These are phyloP conservation scores for Seladonia tumulorum DNA, from an alignment of 2,888 invertebrate genomes.

Conservation along the genomic window DNA sequence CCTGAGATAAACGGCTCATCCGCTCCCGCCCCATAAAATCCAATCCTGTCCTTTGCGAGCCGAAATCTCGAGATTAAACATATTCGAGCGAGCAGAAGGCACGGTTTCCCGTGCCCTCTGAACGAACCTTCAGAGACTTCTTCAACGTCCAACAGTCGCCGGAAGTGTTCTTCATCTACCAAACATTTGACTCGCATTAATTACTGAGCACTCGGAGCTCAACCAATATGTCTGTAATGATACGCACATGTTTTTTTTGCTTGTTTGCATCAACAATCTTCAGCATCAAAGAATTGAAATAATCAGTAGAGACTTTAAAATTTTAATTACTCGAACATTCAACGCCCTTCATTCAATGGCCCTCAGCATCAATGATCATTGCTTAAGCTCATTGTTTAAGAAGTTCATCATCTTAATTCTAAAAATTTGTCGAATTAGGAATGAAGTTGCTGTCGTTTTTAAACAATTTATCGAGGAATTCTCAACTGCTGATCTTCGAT, in stretches of 20 bases:
- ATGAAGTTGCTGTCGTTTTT: neutral
- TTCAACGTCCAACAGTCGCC: neutral
- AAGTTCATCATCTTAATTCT: too few relatives aligned
- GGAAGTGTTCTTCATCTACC: neutral
- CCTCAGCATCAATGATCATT: neutral
- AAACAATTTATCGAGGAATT: neutral
- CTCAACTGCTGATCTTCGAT: neutral
- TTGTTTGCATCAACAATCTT: neutral
- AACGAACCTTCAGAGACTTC: conserved; percentile 15
- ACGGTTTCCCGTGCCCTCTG: neutral
- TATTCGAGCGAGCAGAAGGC: conserved; percentile 70
- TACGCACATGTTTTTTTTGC: neutral
- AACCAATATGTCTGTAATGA: neutral
- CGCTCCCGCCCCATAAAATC: conserved; percentile 78
- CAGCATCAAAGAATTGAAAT: neutral
- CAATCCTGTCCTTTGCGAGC: conserved; percentile 77
- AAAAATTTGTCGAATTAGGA: too few relatives aligned
- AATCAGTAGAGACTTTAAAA: neutral
- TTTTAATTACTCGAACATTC: neutral
- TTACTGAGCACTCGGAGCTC: neutral
- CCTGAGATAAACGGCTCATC: conserved; percentile 83
- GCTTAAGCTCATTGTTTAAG: neutral
- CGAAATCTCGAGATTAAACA: conserved; percentile 80
- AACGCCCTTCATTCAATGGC: too few relatives aligned
- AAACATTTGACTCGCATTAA: neutral